A percentile compares a stretch with the other conserved stretches of the same genome.
These are phyloP conservation scores for Cremastinae sp. DNA, from an alignment of 2,888 invertebrate genomes.

Conservation along the genomic window DNA sequence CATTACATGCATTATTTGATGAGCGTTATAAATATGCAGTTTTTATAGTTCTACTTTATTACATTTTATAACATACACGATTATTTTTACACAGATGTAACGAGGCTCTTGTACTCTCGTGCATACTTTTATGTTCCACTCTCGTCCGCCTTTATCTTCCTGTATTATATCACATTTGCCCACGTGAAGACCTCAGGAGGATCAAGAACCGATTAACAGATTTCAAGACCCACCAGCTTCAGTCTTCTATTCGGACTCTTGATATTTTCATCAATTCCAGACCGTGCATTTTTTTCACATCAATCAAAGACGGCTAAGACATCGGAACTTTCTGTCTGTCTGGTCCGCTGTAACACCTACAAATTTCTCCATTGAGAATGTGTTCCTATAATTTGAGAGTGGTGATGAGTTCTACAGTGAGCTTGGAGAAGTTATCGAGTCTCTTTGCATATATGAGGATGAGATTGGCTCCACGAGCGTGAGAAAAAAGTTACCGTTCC, in stretches of 20 bases:
- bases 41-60: conserved; percentile 53
- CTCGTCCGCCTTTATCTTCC: no score
- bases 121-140: not conserved
- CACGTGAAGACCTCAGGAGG: not conserved
- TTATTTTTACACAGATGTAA: conserved; percentile 3
- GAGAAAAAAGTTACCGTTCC: no score
- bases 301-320: not conserved
- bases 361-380: conserved; percentile 21
- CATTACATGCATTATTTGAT: conserved; percentile 41
- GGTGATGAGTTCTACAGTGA: not conserved
- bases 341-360: not conserved
- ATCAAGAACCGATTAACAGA: not conserved
- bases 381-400: conserved; percentile 32
- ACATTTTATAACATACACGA: conserved; percentile 37
- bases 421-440: not conserved
- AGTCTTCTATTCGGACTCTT: not conserved
- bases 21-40: conserved; percentile 42
- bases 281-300: not conserved
- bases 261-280: not conserved
- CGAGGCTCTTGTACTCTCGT: not conserved
- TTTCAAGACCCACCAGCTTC: not conserved
- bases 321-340: not conserved
- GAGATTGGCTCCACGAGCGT: no score
- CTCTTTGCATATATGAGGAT: no score
- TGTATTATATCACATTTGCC: no score